phyloP scores from a whole-genome alignment of 1,140 invertebrate genomes.

The Drosophila pseudoobscura region DNA sequence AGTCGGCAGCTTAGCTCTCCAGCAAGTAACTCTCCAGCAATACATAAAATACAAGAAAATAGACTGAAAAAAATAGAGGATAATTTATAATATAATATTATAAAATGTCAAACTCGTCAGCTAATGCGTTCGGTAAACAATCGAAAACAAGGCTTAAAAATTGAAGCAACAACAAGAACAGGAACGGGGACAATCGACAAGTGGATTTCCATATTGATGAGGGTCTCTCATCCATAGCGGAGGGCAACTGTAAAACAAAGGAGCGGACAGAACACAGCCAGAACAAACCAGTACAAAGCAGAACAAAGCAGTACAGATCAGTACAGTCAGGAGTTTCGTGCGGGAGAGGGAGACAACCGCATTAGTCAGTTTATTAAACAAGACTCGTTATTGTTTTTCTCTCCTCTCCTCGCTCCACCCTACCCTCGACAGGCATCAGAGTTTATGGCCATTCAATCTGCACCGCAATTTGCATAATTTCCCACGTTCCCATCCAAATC shows the following conservation, averaged over 20 bases:
- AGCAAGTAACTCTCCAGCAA: slow-evolving; percentile 19
- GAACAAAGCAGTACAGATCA: too few relatives aligned
- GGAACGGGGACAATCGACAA: slow-evolving; percentile 18
- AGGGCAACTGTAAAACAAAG: background rate
- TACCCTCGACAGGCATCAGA: slow-evolving; percentile 41
- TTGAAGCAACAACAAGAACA: slow-evolving; percentile 43
- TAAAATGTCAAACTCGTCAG: slow-evolving; percentile 53
- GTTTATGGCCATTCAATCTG: slow-evolving; percentile 74
- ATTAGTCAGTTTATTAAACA: slow-evolving; percentile 39
- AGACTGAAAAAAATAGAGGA: background rate
- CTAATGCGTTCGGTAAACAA: slow-evolving; percentile 72
- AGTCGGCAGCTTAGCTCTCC: slow-evolving; percentile 54
- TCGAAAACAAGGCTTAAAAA: slow-evolving; percentile 58
- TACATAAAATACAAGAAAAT: slow-evolving; percentile 32
- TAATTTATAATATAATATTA: slow-evolving; percentile 28
- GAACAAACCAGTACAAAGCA: too few relatives aligned
- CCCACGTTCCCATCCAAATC: slow-evolving; percentile 59
- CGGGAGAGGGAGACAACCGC: background rate
- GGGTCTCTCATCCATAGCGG: slow-evolving; percentile 12
- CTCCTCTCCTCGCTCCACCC: slow-evolving; percentile 15
- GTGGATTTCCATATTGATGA: slow-evolving; percentile 56
- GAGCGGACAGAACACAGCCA: background rate
- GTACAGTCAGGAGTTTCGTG: slow-evolving; percentile 17
- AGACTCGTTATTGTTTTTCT: slow-evolving; percentile 23
- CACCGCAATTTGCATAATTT: slow-evolving; percentile 76